These are phyloP conservation scores for Harpagoxenus sublaevis DNA, from an alignment of 2,888 invertebrate genomes.

Conservation along the genomic window DNA sequence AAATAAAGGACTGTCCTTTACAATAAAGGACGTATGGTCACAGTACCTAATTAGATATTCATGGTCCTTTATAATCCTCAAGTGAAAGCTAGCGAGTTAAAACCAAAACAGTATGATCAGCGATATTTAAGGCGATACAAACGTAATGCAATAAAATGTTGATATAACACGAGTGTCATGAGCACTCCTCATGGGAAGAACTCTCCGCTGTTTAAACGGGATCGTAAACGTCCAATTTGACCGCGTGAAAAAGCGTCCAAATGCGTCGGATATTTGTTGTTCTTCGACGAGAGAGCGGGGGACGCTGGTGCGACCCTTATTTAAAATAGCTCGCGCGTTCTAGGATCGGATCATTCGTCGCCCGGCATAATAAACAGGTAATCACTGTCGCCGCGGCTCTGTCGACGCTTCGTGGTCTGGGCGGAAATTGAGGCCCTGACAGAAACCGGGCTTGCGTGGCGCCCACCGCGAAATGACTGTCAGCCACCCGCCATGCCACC, in stretches of 20 bases:
- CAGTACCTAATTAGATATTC: not conserved
- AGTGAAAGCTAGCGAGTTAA: not conserved
- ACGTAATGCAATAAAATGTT: slow-evolving; percentile 1
- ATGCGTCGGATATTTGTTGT: slow-evolving; percentile 47
- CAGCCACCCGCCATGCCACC: slow-evolving; percentile 46
- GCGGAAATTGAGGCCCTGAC: slow-evolving; percentile 47
- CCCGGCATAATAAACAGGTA: slow-evolving; percentile 73
- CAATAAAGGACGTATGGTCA: no score
- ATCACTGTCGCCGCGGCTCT: slow-evolving; percentile 72
- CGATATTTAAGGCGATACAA: not conserved
- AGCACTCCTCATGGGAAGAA: not conserved
- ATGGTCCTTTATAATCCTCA: not conserved
- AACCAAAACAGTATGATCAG: not conserved
- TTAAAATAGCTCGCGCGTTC: slow-evolving; percentile 69
- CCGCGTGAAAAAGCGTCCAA: slow-evolving; percentile 35
- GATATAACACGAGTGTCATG: not conserved
- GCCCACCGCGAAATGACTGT: slow-evolving; percentile 61
- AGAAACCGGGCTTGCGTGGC: slow-evolving; percentile 44
- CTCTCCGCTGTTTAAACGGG: slow-evolving; percentile 9
- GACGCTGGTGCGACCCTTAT: slow-evolving; percentile 31
- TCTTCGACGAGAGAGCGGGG: slow-evolving; percentile 16
- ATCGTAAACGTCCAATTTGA: slow-evolving; percentile 28
- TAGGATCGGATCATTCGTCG: slow-evolving; percentile 76
- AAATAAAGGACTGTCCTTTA: no score
- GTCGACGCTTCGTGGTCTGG: slow-evolving; percentile 66